These are phyloP conservation scores for Ichneumon xanthorius DNA, from an alignment of 2,888 invertebrate species.

Conservation along the genomic window DNA sequence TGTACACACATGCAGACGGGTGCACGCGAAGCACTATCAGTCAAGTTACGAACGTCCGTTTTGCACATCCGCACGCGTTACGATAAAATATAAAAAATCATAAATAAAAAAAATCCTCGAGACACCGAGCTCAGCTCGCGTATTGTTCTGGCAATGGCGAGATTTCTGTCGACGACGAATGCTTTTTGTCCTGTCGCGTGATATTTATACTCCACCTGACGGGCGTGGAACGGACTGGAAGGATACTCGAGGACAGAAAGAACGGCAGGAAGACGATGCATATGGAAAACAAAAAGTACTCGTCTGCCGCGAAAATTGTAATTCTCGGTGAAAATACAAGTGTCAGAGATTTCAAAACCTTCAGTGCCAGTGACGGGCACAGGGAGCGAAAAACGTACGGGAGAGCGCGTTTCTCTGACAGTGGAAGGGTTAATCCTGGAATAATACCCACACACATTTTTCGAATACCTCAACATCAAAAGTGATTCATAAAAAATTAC, in stretches of 20 bases:
- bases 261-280: background rate
- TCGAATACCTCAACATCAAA: too few relatives aligned
- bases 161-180: background rate
- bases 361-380: too few relatives aligned
- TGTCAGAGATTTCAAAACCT: too few relatives aligned
- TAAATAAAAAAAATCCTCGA: background rate
- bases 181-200: slow-evolving; percentile 24
- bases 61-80: slow-evolving; percentile 1
- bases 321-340: background rate
- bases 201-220: background rate
- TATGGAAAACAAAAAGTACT: background rate
- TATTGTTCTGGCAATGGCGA: slow-evolving; percentile 21
- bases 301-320: background rate
- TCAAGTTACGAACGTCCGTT: slow-evolving; percentile 25
- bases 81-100: background rate
- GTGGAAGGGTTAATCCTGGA: too few relatives aligned
- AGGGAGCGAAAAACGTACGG: too few relatives aligned
- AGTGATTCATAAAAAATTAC: too few relatives aligned
- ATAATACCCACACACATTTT: too few relatives aligned
- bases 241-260: slow-evolving; percentile 7
- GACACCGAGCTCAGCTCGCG: background rate
- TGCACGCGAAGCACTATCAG: slow-evolving; percentile 18
- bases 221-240: background rate
- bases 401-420: too few relatives aligned
- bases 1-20: background rate